Conservation (phyloP, 2,888 invertebrate species). For the Eristalis tenax region DNA sequence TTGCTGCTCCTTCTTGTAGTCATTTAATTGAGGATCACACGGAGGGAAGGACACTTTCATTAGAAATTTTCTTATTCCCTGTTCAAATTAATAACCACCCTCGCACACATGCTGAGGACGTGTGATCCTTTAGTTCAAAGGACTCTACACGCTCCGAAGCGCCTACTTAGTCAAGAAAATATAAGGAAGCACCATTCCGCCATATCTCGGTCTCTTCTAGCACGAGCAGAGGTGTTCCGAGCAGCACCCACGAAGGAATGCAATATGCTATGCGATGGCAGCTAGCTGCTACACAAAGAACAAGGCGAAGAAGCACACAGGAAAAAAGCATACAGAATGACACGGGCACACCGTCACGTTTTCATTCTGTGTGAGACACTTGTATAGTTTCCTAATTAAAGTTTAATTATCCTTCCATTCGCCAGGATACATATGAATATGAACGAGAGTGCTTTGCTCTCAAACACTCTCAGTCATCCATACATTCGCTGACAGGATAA, state of each 20-base stretch:
- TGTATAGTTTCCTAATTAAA: constrained; percentile 72
- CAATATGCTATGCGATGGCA: constrained; percentile 28
- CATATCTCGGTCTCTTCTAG: not conserved
- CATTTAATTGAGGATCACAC: constrained; percentile 43
- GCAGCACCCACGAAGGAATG: constrained; percentile 37
- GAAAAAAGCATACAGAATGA: constrained; percentile 6
- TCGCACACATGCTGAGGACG: constrained; percentile 23
- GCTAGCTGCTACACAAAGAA: constrained; percentile 6
- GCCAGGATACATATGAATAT: constrained; percentile 61
- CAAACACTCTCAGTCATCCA: constrained; percentile 70
- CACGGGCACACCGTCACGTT: constrained; percentile 65
- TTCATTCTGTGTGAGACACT: constrained; percentile 67
- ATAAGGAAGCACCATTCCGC: not conserved
- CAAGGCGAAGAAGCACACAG: too few relatives aligned
- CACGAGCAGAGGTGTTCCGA: not conserved
- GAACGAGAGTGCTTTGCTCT: constrained; percentile 61
- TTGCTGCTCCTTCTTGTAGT: constrained; percentile 42
- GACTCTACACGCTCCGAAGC: constrained; percentile 23
- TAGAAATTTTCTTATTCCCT: constrained; percentile 63
- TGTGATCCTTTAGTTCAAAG: constrained; percentile 59
- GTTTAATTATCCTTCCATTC: constrained; percentile 71
- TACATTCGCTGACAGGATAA: constrained; percentile 71
- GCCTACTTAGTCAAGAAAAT: constrained; percentile 53
- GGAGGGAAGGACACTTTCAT: constrained; percentile 36
- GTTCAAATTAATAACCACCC: constrained; percentile 69